A percentile compares a stretch with the other conserved stretches of the same genome.
These are phyloP conservation scores for Rhabdornis inornatus DNA, from an alignment of 2,113 vertebrate genomes.

Conservation along the genomic window DNA sequence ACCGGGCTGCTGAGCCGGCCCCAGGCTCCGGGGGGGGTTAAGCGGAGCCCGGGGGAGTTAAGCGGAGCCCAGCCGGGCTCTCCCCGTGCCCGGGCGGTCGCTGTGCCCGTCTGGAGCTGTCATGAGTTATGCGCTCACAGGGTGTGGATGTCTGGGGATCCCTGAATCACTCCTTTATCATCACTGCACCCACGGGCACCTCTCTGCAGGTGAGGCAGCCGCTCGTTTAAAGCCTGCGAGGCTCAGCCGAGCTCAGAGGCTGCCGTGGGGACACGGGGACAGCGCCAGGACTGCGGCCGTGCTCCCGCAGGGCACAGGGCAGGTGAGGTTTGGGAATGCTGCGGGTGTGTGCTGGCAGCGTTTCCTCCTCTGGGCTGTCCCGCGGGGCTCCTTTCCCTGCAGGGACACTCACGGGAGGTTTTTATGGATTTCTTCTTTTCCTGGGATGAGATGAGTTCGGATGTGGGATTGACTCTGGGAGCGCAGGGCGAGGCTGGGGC, in stretches of 20 bases:
- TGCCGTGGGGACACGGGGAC: neutral
- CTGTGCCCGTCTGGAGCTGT: neutral
- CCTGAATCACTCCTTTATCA: slow-evolving; percentile 82
- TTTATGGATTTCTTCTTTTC: neutral
- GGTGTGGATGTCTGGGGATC: slow-evolving; percentile 76
- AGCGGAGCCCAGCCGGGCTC: neutral
- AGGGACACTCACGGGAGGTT: fast-evolving
- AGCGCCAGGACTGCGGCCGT: neutral
- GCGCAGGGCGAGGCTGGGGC: neutral
- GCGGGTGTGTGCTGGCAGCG: neutral
- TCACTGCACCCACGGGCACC: slow-evolving; percentile 63
- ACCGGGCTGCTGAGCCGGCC: neutral
- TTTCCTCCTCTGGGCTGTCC: neutral
- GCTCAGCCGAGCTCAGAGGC: neutral
- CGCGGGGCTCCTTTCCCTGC: neutral
- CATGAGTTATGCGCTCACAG: slow-evolving; percentile 26
- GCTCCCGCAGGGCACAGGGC: neutral
- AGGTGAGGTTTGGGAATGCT: neutral
- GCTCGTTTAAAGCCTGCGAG: slow-evolving; percentile 67
- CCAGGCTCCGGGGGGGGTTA: neutral
- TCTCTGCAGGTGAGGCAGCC: slow-evolving; percentile 74
- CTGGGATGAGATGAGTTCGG: neutral
- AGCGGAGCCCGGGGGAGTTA: no score
- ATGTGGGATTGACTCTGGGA: neutral
- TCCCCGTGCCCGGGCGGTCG: neutral